Base-by-base conservation (phyloP, 2,797 vertebrate genomes). In the Sebastes baramenuke region DNA sequence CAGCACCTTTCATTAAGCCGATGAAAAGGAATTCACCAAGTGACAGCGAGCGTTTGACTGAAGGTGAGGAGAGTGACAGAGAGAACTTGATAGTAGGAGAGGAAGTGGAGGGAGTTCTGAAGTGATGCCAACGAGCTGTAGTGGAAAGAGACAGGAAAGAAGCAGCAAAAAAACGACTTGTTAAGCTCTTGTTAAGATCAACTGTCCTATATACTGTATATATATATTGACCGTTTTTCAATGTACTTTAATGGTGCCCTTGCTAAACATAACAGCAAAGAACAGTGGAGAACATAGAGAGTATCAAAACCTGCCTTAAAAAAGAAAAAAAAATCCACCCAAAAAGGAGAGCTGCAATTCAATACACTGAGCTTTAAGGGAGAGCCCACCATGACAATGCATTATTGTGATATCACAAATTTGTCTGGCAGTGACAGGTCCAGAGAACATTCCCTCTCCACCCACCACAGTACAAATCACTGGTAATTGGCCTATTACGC, bases 401-500 rank as follows among this genome's bases (percentile, higher is more conserved):
- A 90, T 93, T 92, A 91, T 91, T 94, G 91, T 88, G 91, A 94
- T 92, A 92, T 90, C 77, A 93, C 87, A 92, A 95, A 96, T 95
- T 95, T 95, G 94, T 96, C 94, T 90, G 89, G 2, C 92, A 93
- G 88, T 93, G 94, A 95, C 95, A 91, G 92, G 88, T 90, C 93
- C 87, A 83, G 90, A 92, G 93, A 86, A 89, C 82, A 79, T 84
- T 90, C 88, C 87, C 87, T 87, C 88, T 85, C 88, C 67, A 6
- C 90, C 91, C 91, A 89, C 81, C 68, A 84, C 80, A 84, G 88
- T 88, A 95, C 95, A 96, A 96, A 95, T 96, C 94, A 93, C 92
- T 83, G 86, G 93, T 96, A 96, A 96, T 95, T 96, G 95, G 85
- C 24, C 94, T 87, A 95, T 96, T 96, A 96, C 92, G 93, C 92